Base-by-base conservation (phyloP, 37 sponge, comb jelly and placozoan species). In the Geodia barretti region DNA sequence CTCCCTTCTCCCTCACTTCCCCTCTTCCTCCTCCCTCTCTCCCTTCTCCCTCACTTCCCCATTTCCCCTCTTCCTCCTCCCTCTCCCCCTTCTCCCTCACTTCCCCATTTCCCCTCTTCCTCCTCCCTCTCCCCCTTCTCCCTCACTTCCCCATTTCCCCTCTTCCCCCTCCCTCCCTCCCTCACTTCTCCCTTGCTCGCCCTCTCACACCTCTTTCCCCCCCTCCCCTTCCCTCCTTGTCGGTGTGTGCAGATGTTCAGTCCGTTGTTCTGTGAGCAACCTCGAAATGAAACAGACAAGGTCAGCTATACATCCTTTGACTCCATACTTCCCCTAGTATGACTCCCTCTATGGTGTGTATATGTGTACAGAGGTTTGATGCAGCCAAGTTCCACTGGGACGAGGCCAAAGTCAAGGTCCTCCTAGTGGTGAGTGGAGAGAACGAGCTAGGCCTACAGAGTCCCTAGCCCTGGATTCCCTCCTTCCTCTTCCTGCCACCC, bases 361-460 rank as follows among this genome's bases (percentile, higher is more conserved):
- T n/a, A n/a, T n/a, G n/a, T n/a, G n/a, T n/a, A n/a, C 43, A 92
- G 82, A 85, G 72, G 32, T 96, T 86, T 78, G 82, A 87, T 31
- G 93, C 91, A 39, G 78, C 78, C 38, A 96, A 96, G 86, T 90
- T 87, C 73, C 90, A 92, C 72, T 97, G 97, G 97, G 83, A 81
- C 41, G 97, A 97, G 72, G 89, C 69, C 30, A 91, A 82, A 66
- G 61, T 73, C 4, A 41, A 65, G 4, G 83, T 87, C 8, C 20
- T 75, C 7, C 78, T 95, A 73, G 67, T 87, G 69, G 96, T 93
- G 68, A 79, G 89, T 80, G 36, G 36, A n/a, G n/a, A n/a, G n/a
- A n/a, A n/a, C n/a, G n/a, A n/a, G n/a, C n/a, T n/a, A n/a, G n/a
- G n/a, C n/a, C n/a, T 25, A n/a, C n/a, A n/a, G n/a, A n/a, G n/a